phyloP scores from a whole-genome alignment of 2,797 vertebrate genomes.

The Avahi laniger region DNA sequence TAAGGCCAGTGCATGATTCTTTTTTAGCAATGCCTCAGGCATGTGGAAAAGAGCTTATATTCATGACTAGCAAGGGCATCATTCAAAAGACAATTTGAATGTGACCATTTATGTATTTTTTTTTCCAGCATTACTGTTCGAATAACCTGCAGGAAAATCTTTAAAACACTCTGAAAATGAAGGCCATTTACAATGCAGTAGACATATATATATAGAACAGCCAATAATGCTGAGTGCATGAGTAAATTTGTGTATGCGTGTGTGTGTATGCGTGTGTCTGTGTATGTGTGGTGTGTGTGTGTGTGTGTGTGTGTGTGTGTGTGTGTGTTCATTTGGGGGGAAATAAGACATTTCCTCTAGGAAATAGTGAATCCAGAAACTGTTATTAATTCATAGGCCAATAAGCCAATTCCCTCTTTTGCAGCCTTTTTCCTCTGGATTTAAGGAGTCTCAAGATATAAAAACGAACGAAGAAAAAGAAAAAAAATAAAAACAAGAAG shows the following conservation, averaged over 20 bases:
- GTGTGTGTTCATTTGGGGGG: neutral
- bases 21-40: slow-evolving; percentile 41
- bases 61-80: slow-evolving; percentile 45
- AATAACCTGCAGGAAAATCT: slow-evolving; percentile 53
- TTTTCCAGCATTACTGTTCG: neutral
- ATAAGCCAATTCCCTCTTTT: neutral
- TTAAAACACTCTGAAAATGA: slow-evolving; percentile 50
- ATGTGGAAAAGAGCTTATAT: slow-evolving; percentile 42
- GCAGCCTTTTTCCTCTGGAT: neutral
- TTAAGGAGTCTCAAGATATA: neutral
- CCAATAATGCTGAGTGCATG: neutral
- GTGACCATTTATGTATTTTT: slow-evolving; percentile 11
- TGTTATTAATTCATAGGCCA: neutral
- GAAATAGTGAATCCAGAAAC: slow-evolving; percentile 7
- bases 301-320: neutral
- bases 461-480: neutral
- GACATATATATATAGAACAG: neutral
- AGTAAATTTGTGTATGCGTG: neutral
- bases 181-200: neutral
- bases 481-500: neutral
- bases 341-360: neutral
- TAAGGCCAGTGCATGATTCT: slow-evolving; percentile 36
- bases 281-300: neutral
- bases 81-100: slow-evolving; percentile 66
- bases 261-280: neutral